A percentile compares a stretch with the other conserved stretches of the same genome.
Conservation (phyloP, 2,888 invertebrate species). For the Allacma fusca region DNA sequence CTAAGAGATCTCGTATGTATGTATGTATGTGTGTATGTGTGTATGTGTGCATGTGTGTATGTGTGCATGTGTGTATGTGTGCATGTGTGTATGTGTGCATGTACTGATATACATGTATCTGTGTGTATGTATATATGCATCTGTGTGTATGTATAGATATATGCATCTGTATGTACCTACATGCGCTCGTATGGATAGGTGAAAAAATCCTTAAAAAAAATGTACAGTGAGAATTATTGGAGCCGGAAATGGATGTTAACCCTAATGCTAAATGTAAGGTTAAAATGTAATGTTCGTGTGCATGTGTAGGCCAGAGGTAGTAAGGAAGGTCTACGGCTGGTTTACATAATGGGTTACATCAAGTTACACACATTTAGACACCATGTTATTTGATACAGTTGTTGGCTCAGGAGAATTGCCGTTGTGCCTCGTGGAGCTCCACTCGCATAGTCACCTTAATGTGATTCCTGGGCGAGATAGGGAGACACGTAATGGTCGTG, state of each 20-base stretch:
- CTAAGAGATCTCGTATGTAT: background rate
- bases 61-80: no score
- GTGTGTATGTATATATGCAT: no score
- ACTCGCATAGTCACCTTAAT: slow-evolving; percentile 32
- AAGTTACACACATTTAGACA: slow-evolving; percentile 16
- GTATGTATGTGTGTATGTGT: no score
- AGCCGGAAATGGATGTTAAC: slow-evolving; percentile 1
- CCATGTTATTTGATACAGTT: slow-evolving; percentile 16
- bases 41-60: no score
- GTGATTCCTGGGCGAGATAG: slow-evolving; percentile 38
- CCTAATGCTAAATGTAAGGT: slow-evolving; percentile 11
- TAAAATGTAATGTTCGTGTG: slow-evolving; percentile 2
- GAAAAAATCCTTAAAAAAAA: no score
- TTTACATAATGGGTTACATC: slow-evolving; percentile 8
- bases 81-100: no score
- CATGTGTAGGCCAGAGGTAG: background rate
- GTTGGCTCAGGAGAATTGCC: background rate
- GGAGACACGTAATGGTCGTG: slow-evolving; percentile 42
- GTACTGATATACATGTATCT: no score
- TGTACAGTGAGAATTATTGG: background rate
- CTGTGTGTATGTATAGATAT: no score
- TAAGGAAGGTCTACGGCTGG: background rate
- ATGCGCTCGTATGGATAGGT: no score
- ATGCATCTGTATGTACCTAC: no score
- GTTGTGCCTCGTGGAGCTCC: background rate